phyloP scores from a whole-genome alignment of 2,797 vertebrate genomes.

The Benthosema pterotum region DNA sequence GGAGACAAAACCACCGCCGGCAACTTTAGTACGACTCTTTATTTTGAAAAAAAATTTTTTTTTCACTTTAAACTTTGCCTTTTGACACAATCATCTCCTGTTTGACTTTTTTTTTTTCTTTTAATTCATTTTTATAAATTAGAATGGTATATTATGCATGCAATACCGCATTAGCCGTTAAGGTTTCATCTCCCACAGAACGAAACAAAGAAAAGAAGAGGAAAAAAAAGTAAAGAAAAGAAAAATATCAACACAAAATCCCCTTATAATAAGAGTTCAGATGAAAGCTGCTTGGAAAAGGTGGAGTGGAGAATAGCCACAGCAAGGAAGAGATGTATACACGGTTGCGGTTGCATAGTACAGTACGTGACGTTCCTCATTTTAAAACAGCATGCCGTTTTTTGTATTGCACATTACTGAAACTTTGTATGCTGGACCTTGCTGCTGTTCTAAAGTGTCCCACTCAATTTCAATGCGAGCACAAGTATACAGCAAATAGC shows the following conservation, averaged over 20 bases:
- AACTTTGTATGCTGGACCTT: conserved; percentile 69
- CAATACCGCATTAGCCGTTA: conserved; percentile 88
- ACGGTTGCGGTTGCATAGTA: conserved; percentile 87
- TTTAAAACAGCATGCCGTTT: conserved; percentile 91
- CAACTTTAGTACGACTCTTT: conserved; percentile 72
- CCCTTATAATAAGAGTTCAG: conserved; percentile 73
- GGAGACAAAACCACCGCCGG: background rate
- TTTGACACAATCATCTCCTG: conserved; percentile 89
- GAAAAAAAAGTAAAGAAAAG: conserved; percentile 37
- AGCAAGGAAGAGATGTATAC: conserved; percentile 91
- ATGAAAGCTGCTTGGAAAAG: conserved; percentile 86
- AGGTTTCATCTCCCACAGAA: conserved; percentile 89
- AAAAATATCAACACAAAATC: conserved; percentile 49
- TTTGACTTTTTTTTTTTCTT: conserved; percentile 83
- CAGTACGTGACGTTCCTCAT: conserved; percentile 85
- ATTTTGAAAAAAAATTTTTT: conserved; percentile 88
- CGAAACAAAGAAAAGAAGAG: conserved; percentile 72
- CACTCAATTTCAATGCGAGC: conserved; percentile 47
- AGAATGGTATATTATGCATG: conserved; percentile 91
- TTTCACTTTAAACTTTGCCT: conserved; percentile 86
- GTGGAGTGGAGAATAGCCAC: conserved; percentile 77
- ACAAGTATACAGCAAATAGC: conserved; percentile 67
- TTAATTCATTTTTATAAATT: conserved; percentile 87
- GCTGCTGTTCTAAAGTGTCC: conserved; percentile 49
- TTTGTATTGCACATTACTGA: conserved; percentile 87